phyloP scores from a whole-genome alignment of 2,113 vertebrate genomes.

The Hystrix cristata region DNA sequence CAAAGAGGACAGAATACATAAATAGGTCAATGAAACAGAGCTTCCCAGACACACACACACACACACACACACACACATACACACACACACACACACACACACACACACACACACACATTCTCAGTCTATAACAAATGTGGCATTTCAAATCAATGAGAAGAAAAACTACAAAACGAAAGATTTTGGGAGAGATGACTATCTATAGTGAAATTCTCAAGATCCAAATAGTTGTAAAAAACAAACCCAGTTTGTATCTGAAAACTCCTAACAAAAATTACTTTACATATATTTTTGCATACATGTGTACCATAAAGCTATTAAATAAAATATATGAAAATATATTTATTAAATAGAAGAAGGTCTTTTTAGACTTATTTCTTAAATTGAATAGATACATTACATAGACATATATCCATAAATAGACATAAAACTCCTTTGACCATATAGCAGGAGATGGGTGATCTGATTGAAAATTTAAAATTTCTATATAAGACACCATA shows the following conservation, averaged over 20 bases:
- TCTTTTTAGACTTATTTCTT: conserved; percentile 38
- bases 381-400: not conserved
- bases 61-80: not conserved
- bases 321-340: conserved; percentile 36
- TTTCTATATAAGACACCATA: not conserved
- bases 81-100: not conserved
- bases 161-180: not conserved
- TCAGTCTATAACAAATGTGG: not conserved
- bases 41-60: not conserved
- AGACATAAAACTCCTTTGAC: not conserved
- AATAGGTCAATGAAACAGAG: not conserved
- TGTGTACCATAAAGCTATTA: not conserved
- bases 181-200: not conserved
- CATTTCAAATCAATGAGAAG: not conserved
- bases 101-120: not conserved
- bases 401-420: not conserved
- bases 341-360: not conserved
- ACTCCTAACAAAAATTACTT: not conserved
- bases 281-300: not conserved
- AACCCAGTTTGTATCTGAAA: not conserved
- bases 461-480: not conserved
- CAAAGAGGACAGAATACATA: not conserved
- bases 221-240: not conserved
- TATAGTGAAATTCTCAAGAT: not conserved
- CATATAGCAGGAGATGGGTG: not conserved